Base-by-base conservation (phyloP, 2,797 vertebrate genomes). In the Decapterus maruadsi region DNA sequence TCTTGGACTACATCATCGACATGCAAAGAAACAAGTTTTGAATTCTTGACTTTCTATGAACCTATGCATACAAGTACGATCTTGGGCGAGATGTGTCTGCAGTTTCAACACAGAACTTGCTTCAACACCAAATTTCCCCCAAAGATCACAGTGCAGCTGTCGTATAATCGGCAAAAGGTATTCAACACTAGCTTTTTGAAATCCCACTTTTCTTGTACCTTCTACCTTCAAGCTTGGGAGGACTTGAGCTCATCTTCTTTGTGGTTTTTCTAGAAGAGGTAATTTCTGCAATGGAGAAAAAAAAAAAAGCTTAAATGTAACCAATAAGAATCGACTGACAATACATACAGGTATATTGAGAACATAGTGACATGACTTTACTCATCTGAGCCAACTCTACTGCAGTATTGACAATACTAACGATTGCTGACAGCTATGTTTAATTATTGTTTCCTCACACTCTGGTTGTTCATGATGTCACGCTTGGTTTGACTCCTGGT, bases 221-320 rank as follows among this genome's bases (percentile, higher is more conserved):
- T 57, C 13, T 38, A 74, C 54, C 65, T 60, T n/a, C 46, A 48
- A 34, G 55, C 26, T 70, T 17, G 26, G 62, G 63, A n/a, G 31
- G 36, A 58, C 59, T 45, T 31, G 19, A 54, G 31, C 66, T 48
- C 46, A 26, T 20, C 42, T 29, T 78, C 29, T 53, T 60, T 17
- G 2, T 29, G 58, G 64, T n/a, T 34, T 26, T 26, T 26, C n/a
- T n/a, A n/a, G n/a, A 34, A 34, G 31, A 34, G 31, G 31, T 4
- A 34, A 34, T 34, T 34, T 34, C 31, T 12, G 20, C 1, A 22
- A 3, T 26, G 51, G 16, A 26, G 6, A 54, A 54, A 14, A 16
- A 22, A 26, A 14, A 54, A 54, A 14, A 16, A 22, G 6, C 14
- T 16, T 55, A 17, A 31, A 29, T 54, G 2, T 8, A 54, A 9